Percentiles rank a stretch among this genome's conserved stretches.
These are phyloP conservation scores for Cynopterus brachyotis DNA, from an alignment of 2,113 vertebrate genomes.

Conservation along the genomic window DNA sequence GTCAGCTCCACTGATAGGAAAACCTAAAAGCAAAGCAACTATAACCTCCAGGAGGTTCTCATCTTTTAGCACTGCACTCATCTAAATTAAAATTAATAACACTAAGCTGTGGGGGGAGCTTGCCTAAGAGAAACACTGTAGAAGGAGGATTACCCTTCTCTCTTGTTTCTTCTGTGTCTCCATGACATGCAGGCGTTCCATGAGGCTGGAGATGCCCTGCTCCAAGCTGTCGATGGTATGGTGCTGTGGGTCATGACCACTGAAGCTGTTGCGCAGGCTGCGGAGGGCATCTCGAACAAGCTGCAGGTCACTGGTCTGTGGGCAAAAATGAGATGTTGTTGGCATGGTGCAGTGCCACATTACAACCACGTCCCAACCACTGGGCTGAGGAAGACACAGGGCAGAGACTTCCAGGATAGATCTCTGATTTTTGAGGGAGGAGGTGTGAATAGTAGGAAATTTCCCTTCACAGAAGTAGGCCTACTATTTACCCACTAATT, in stretches of 20 bases:
- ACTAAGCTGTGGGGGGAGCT: neutral
- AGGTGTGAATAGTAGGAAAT: neutral
- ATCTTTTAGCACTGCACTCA: neutral
- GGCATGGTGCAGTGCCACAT: fast-evolving
- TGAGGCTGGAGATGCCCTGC: slow-evolving; percentile 95
- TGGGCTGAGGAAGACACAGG: neutral
- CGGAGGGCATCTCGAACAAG: slow-evolving; percentile 93
- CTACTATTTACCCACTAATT: neutral
- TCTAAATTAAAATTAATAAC: neutral
- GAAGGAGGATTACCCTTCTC: slow-evolving; percentile 80
- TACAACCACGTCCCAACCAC: neutral
- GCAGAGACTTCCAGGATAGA: neutral
- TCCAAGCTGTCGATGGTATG: slow-evolving; percentile 98
- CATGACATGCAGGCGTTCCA: slow-evolving; percentile 90
- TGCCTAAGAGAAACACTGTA: neutral
- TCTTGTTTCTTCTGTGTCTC: slow-evolving; percentile 88
- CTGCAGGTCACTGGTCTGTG: slow-evolving; percentile 93
- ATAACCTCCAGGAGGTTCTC: neutral
- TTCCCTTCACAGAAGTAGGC: neutral
- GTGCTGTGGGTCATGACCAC: slow-evolving; percentile 95
- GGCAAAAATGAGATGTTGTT: neutral
- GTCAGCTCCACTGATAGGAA: neutral
- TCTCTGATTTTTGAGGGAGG: neutral
- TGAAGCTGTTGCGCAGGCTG: slow-evolving; percentile 95
- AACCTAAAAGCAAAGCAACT: neutral